Evolutionary conservation across 37 sponge, comb jelly and placozoan genomes (phyloP).

Genomic region (Haliclona indistincta): DNA sequence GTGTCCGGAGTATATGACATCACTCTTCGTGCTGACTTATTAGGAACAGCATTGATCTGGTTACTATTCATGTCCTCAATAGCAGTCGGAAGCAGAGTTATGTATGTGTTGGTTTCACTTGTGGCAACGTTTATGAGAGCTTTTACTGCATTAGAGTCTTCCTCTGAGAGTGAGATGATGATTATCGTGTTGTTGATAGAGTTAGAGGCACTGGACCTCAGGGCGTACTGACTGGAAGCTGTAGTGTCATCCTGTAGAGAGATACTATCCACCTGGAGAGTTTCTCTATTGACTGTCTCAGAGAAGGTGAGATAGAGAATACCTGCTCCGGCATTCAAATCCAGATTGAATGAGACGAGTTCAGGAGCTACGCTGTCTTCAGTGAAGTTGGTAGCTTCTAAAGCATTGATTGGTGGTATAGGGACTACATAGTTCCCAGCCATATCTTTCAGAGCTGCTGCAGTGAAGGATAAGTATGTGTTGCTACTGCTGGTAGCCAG

Average conservation of each 20-base stretch:
- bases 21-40: constrained; percentile 25
- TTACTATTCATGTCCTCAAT: constrained; percentile 76
- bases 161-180: constrained; percentile 43
- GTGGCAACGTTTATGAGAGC: constrained; percentile 45
- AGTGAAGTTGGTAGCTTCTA: constrained; percentile 35
- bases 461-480: constrained; percentile 70
- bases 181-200: constrained; percentile 67
- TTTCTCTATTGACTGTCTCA: constrained; percentile 79
- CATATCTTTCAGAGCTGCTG: constrained; percentile 61
- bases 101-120: constrained; percentile 45
- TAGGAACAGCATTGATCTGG: constrained; percentile 29
- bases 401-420: constrained; percentile 18
- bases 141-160: constrained; percentile 80
- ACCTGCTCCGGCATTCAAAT: constrained; percentile 72
- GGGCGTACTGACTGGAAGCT: constrained; percentile 20
- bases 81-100: constrained; percentile 34
- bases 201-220: constrained; percentile 29
- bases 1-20: constrained; percentile 57
- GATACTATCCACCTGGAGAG: constrained; percentile 50
- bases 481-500: constrained; percentile 56
- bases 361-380: constrained; percentile 46
- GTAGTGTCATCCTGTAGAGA: constrained; percentile 61
- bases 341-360: constrained; percentile 54
- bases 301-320: constrained; percentile 61
- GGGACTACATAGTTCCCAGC: constrained; percentile 53